Evolutionary conservation across 1,140 invertebrate species (phyloP).

Genomic region (Drosophila murphyi): DNA sequence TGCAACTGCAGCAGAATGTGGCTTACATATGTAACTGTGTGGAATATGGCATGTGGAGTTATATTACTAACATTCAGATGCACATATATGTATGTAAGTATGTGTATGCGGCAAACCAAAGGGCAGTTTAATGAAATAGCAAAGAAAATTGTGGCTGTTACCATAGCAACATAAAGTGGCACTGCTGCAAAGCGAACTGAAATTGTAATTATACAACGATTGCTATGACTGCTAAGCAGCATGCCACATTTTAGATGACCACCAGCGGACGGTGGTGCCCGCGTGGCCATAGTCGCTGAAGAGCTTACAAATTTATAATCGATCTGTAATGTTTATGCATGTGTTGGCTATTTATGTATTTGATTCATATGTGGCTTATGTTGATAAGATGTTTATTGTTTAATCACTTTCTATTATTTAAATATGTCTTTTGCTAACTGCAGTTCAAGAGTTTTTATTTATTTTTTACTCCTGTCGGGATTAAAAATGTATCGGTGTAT

Average conservation of each 20-base stretch:
- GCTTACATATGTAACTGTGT: conserved; percentile 21
- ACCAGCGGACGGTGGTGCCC: conserved; percentile 21
- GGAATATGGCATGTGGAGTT: conserved; percentile 45
- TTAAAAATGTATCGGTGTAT: too few relatives aligned
- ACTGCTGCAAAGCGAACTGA: conserved; percentile 62
- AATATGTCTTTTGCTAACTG: too few relatives aligned
- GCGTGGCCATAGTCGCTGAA: not conserved
- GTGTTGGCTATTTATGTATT: not conserved
- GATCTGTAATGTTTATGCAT: not conserved
- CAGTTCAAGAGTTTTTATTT: too few relatives aligned
- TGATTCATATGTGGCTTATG: too few relatives aligned
- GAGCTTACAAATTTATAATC: not conserved
- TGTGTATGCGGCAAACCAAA: conserved; percentile 54
- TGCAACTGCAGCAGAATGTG: conserved; percentile 64
- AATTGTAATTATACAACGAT: conserved; percentile 79
- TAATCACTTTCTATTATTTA: too few relatives aligned
- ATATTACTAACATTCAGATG: not conserved
- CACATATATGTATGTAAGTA: conserved; percentile 1
- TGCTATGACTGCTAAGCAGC: conserved; percentile 30
- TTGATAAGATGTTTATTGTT: too few relatives aligned
- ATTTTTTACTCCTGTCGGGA: too few relatives aligned
- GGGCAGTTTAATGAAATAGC: conserved; percentile 73
- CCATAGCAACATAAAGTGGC: conserved; percentile 46
- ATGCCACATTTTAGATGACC: conserved; percentile 31
- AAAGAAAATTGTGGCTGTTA: conserved; percentile 50